phyloP scores from a whole-genome alignment of 2,797 vertebrate species.

The Platyrinchus mystaceus region DNA sequence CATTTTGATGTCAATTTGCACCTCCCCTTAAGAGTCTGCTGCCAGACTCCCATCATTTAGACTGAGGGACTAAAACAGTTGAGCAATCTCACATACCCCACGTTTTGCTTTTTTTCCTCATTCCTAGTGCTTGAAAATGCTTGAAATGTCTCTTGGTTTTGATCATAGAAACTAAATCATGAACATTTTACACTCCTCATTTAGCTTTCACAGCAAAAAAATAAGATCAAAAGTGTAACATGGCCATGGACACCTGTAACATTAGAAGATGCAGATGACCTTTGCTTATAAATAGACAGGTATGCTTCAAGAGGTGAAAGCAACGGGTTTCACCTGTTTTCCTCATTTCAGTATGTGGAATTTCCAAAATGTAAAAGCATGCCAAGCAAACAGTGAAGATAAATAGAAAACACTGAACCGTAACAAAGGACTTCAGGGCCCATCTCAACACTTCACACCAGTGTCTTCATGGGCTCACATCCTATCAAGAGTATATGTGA shows the following conservation, averaged over 20 bases:
- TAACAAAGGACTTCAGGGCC: not conserved
- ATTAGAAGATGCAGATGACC: not conserved
- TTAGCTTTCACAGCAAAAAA: not conserved
- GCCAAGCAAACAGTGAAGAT: not conserved
- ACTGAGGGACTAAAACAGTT: not conserved
- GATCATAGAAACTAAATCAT: not conserved
- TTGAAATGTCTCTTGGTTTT: constrained; percentile 14
- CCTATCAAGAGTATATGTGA: accelerated
- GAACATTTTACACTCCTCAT: not conserved
- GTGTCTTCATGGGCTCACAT: not conserved
- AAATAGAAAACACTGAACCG: not conserved
- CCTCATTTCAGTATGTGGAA: not conserved
- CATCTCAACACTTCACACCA: not conserved
- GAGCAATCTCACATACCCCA: not conserved
- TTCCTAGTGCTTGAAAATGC: not conserved
- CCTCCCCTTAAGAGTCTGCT: not conserved
- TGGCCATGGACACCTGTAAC: not conserved
- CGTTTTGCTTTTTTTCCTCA: not conserved
- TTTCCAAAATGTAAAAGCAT: not conserved
- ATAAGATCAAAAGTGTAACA: not conserved
- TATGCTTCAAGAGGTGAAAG: not conserved
- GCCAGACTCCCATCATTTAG: not conserved
- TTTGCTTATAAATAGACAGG: constrained; percentile 13
- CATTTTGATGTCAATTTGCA: not conserved
- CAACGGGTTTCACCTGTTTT: not conserved